Percentiles rank a stretch among this genome's conserved stretches.
Evolutionary conservation across 2,113 vertebrate genomes (phyloP).

Genomic region (Lamprologus callipterus): DNA sequence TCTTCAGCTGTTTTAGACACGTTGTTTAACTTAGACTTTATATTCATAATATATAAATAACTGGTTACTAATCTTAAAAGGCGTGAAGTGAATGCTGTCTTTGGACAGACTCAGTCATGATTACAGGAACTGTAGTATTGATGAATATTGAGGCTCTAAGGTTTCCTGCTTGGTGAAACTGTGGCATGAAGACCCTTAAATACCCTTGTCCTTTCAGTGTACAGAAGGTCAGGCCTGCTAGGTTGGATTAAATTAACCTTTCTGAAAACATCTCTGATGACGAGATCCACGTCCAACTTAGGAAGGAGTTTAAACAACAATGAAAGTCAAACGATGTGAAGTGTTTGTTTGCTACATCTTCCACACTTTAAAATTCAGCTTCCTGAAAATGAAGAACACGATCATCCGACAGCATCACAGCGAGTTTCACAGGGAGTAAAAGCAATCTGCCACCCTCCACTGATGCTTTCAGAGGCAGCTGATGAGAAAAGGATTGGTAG

Average conservation of each 20-base stretch:
- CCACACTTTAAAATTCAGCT: background rate
- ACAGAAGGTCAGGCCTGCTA: background rate
- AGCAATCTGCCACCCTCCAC: background rate
- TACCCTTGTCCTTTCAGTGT: background rate
- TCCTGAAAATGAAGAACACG: background rate
- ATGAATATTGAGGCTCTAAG: background rate
- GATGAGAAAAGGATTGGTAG: background rate
- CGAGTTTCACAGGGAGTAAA: background rate
- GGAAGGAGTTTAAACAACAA: background rate
- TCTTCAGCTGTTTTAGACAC: background rate
- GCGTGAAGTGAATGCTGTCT: background rate
- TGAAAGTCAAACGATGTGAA: background rate
- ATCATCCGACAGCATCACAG: background rate
- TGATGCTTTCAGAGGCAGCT: background rate
- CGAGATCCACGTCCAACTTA: background rate
- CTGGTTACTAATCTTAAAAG: background rate
- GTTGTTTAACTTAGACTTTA: background rate
- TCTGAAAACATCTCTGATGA: background rate
- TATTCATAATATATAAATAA: background rate
- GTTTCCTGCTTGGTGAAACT: background rate
- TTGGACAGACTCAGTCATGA: background rate
- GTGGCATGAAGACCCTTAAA: background rate
- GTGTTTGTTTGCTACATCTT: background rate
- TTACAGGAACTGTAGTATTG: background rate
- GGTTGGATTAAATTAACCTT: background rate